Evolutionary conservation across 2,113 vertebrate genomes (phyloP), one percentile per base, ranked within the genome.

Genomic region (Alces alces): DNA sequence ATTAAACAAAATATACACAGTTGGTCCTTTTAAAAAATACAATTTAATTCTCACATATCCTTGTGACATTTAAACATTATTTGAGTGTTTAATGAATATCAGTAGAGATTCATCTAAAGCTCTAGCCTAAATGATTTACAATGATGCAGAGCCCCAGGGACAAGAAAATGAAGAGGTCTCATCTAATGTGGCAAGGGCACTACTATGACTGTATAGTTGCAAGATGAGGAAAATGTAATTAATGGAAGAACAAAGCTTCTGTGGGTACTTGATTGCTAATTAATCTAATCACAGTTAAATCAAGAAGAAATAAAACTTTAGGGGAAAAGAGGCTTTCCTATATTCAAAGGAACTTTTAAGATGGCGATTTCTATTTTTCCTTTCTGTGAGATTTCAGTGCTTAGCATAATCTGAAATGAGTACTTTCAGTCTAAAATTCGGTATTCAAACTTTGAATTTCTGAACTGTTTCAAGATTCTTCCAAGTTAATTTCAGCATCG

Each of bases 261-360:
- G 70, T 96, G 78, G 15, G 28, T 76, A 25, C 79, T 58, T 58
- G 61, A 89, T 70, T 89, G 50, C 94, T 92, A 79, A 87, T 98
- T 96, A 96, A 95, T 61, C 61, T 95, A 64, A 47, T 79, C 79
- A 79, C 36, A 97, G 86, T 87, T 73, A 96, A 96, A 96, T 92
- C 36, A 47, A 79, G 52, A 89, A 83, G 39, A 91, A 92, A 39
- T 8, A 47, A 90, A 95, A 86, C 52, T 89, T 95, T 84, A 3
- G 12, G 9, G 25, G 33, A 33, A 92, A 84, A 94, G 27, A 88
- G 1, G 2, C 7, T 55, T 93, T 91, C 6, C 5, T 86, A 10
- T 64, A 45, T 58, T 97, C 60, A 89, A 94, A 17, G 8, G 57
- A 17, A 89, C 13, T 83, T 93, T 64, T 54, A 58, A 79, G 50